A percentile compares a stretch with the other conserved stretches of the same genome.
Conservation (phyloP, 2,888 invertebrate genomes). For the Carterocephalus palaemon region DNA sequence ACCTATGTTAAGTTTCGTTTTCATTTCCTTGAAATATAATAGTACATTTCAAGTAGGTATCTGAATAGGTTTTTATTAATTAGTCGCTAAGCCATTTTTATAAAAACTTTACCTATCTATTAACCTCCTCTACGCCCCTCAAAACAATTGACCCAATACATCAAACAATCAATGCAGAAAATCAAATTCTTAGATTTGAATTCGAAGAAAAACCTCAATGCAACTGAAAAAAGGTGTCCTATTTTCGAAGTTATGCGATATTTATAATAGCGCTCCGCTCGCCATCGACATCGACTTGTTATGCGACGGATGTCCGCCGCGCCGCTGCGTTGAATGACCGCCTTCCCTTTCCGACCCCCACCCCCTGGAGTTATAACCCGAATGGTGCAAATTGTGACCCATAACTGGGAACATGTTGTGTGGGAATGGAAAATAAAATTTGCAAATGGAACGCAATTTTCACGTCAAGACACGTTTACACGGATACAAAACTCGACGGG, state of each 20-base stretch:
- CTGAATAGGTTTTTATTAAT: no score
- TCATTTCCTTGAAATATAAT: no score
- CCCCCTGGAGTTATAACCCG: conserved; percentile 63
- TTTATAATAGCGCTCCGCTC: conserved; percentile 62
- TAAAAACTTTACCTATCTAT: no score
- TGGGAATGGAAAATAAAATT: conserved; percentile 52
- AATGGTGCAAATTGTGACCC: conserved; percentile 76
- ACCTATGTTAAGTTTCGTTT: no score
- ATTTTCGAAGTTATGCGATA: conserved; percentile 62
- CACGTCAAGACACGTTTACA: conserved; percentile 25
- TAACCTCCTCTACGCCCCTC: no score
- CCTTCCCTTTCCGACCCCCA: conserved; percentile 69
- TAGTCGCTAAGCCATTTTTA: no score
- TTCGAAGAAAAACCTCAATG: conserved; percentile 15
- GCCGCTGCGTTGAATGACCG: conserved; percentile 79
- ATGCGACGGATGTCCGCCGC: conserved; percentile 80
- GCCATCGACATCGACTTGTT: conserved; percentile 76
- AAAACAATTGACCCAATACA: no score
- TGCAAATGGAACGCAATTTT: conserved; percentile 35
- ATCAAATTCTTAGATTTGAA: conserved; percentile 11
- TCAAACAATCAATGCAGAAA: no score
- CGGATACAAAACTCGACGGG: conserved; percentile 16
- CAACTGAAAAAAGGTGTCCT: conserved; percentile 27
- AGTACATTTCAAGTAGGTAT: no score
- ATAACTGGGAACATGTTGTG: conserved; percentile 67